Base-by-base conservation (phyloP, 2,888 invertebrate species). In the Chelonus formosanus region DNA sequence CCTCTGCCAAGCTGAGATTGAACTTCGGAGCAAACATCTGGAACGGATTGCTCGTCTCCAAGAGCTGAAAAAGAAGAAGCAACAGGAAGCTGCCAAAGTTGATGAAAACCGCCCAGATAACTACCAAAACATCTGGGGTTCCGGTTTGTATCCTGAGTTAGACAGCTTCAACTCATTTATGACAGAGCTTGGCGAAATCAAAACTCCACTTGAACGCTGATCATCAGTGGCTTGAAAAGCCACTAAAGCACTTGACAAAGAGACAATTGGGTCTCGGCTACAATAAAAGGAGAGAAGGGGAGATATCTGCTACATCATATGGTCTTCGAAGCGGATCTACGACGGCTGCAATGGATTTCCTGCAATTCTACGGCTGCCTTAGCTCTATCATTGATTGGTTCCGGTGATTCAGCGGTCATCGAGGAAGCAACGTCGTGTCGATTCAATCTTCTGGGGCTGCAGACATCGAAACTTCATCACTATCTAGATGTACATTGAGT, bases 151-250 rank as follows among this genome's bases (percentile, higher is more conserved):
- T 63, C 87, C 88, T 79, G 90, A 90, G 83, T 85, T 90, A 79
- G 87, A 86, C 81, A 89, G 89, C 76, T 81, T 91, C 81, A 88
- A 90, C 85, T 86, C 85, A 78, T 90, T 90, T 84, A 90, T 91
- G 86, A 86, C 86, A 74, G 87, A 90, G 83, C 84, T 90, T 78
- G 88, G 88, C 78, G 86, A 85, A 81, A 86, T 90, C 72, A 90
- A 89, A 75, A 72, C 75, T 71, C 79, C 82, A 31, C 69, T 84
- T 47, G 79, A 80, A 76, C 87, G 87, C 76, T 85, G 83, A 82
- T 40, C 20, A 20, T 20, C 20, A 75, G 67, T 63, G 10, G 20
- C 35, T 10, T 44, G 40, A 20, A 35, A 31, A 50, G 43, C 50
- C n/a, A 35, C 32, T 20, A 35, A 64, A 40, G 45, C 10, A 31